Conservation (phyloP, 2,888 invertebrate species). For the Caenorhabditis becei region DNA sequence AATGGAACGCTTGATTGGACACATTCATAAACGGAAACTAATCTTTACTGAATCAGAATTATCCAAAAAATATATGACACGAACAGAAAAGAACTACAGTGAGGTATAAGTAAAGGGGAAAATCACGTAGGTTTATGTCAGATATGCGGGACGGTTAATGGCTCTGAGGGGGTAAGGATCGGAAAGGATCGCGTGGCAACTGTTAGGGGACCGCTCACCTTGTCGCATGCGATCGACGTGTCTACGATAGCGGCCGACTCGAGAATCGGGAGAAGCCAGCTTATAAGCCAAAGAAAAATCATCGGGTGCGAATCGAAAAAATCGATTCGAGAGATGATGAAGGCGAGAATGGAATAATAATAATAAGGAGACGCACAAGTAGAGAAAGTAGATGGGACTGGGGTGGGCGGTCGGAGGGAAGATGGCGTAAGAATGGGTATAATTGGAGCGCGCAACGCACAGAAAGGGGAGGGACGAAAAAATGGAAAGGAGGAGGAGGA, state of each 20-base stretch:
- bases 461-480: not conserved
- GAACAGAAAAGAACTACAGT: no score
- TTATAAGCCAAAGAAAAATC: constrained; percentile 50
- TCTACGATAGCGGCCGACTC: constrained; percentile 56
- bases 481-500: not conserved
- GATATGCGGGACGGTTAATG: not conserved
- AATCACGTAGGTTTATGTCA: not conserved
- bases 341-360: constrained; percentile 7
- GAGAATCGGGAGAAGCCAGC: constrained; percentile 26
- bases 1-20: no score
- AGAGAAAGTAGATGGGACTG: constrained; percentile 5
- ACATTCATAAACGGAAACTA: no score
- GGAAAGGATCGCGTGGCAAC: not conserved
- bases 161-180: not conserved
- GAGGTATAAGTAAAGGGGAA: no score
- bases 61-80: no score
- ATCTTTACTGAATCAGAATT: no score
- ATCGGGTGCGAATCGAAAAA: constrained; percentile 16
- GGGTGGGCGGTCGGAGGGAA: constrained; percentile 38
- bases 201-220: constrained; percentile 38
- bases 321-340: constrained; percentile 1
- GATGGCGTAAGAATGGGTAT: constrained; percentile 44
- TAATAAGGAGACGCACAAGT: not conserved
- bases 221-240: constrained; percentile 71
- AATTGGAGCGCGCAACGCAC: constrained; percentile 42